Evolutionary conservation across 1,140 invertebrate species (phyloP).

Genomic region (Drosophila repleta): DNA sequence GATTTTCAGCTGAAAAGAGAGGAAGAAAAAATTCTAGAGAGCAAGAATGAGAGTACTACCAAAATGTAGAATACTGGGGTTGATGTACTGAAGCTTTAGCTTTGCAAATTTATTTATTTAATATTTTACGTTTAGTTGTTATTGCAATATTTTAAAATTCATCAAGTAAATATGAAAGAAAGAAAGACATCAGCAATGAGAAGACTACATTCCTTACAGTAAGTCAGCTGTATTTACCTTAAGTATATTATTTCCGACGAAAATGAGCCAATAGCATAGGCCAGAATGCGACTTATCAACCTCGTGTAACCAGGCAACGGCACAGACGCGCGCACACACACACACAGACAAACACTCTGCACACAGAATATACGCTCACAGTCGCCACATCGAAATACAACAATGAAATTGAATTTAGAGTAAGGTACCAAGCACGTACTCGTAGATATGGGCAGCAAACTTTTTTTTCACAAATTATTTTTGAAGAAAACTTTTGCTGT

Average conservation of each 20-base stretch:
- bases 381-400: constrained; percentile 34
- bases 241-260: constrained; percentile 28
- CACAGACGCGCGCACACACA: background rate
- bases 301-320: constrained; percentile 62
- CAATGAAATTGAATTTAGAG: constrained; percentile 80
- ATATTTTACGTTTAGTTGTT: no score
- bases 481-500: constrained; percentile 62
- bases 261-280: constrained; percentile 8
- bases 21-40: no score
- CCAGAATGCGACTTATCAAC: constrained; percentile 31
- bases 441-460: constrained; percentile 67
- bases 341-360: background rate
- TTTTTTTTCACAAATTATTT: constrained; percentile 80
- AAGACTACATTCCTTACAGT: constrained; percentile 5
- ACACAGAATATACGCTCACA: background rate
- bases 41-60: background rate
- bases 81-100: no score
- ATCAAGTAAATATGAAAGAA: background rate
- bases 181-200: no score
- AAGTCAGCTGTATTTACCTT: constrained; percentile 13
- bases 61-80: background rate
- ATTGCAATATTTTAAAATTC: background rate
- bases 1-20: no score
- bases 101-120: no score
- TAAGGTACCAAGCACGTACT: constrained; percentile 75